Base-by-base conservation (phyloP, 2,113 vertebrate genomes). In the Callopanchax toddi region DNA sequence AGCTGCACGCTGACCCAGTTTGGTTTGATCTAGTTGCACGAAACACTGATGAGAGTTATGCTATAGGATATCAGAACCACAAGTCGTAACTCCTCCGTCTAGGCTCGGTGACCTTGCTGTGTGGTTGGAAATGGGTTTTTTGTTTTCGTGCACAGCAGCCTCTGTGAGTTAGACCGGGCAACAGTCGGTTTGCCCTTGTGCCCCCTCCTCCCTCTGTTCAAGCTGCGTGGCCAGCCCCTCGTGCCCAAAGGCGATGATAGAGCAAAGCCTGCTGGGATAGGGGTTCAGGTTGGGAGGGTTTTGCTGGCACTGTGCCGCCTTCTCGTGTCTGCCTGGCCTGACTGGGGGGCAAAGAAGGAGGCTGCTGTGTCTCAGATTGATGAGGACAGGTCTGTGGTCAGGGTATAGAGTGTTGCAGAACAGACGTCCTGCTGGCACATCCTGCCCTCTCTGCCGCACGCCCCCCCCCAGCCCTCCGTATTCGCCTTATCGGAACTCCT, bases 401-500 rank as follows among this genome's bases (percentile, higher is more conserved):
- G 83, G 87, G 89, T 79, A 56, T 76, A 88, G 82, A 79, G 81
- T 84, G 86, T 86, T 87, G 53, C 77, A 88, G 81, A 71, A 78
- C 82, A 85, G 86, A 89, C 74, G 63, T 67, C 85, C 88, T 86
- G 83, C 89, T 92, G 87, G 83, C 87, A 89, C 77, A 86, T 85
- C 89, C 87, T 92, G 88, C 87, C 85, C 82, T 91, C 88, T 85
- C 75, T 73, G 71, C 73, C n/a, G 56, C 70, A 40, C 55, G 54
- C 78, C 69, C 63, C 73, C 50, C 29, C 29, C 79, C 81, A 56
- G 77, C 78, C 83, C 82, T 81, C 82, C 79, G 59, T 85, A 81
- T 81, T 81, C 76, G 82, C 86, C 85, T 92, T 91, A 93, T 91
- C 86, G 89, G 91, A 92, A 91, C 91, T 93, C 86, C 91, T 92